Evolutionary conservation across 1,140 invertebrate genomes (phyloP).

Genomic region (Tetraneura akinire): DNA sequence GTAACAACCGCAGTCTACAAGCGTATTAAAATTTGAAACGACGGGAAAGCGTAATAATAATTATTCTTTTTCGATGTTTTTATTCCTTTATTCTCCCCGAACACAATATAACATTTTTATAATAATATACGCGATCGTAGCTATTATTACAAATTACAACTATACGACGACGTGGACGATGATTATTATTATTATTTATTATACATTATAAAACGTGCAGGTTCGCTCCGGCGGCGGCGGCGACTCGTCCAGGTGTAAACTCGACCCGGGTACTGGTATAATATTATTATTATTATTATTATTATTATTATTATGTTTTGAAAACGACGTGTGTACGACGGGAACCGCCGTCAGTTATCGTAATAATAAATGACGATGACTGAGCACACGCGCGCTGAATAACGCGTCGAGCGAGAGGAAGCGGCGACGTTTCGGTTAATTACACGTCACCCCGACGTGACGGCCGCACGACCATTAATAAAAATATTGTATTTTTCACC

Average conservation of each 20-base stretch:
- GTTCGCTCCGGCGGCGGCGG: constrained; percentile 2
- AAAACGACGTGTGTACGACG: constrained; percentile 13
- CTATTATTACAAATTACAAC: no score
- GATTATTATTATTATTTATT: no score
- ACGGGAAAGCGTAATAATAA: background rate
- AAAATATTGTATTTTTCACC: constrained; percentile 10
- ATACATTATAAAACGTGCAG: no score
- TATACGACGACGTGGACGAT: no score
- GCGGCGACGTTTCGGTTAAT: constrained; percentile 41
- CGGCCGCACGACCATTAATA: constrained; percentile 16
- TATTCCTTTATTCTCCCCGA: background rate
- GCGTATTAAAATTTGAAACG: background rate
- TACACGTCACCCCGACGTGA: constrained; percentile 23
- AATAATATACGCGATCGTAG: background rate
- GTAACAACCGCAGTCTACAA: background rate
- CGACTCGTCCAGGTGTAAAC: constrained; percentile 37
- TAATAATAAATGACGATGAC: constrained; percentile 44
- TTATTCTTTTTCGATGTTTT: constrained; percentile 42
- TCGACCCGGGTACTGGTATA: background rate
- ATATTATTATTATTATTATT: background rate
- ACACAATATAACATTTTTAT: background rate
- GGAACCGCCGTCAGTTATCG: background rate
- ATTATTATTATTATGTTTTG: background rate
- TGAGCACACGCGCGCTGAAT: constrained; percentile 16
- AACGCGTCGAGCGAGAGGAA: background rate